Percentiles rank a stretch among this genome's conserved stretches.
phyloP scores from a whole-genome alignment of 2,113 vertebrate species.

The Archilochus colubris region DNA sequence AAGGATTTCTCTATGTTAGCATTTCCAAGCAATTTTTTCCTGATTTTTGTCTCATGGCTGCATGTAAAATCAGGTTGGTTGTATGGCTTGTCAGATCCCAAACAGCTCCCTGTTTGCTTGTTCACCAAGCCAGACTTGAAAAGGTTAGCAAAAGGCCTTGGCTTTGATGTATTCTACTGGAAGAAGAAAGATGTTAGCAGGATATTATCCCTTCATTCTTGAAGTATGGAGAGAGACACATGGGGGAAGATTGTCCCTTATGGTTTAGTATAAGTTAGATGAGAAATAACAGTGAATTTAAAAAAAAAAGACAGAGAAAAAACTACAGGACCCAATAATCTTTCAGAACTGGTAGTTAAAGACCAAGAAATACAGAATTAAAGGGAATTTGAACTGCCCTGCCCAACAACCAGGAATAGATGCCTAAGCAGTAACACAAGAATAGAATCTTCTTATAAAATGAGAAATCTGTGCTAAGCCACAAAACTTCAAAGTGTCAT shows the following conservation, averaged over 20 bases:
- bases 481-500: constrained; percentile 72
- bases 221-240: background rate
- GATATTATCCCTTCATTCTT: background rate
- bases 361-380: constrained; percentile 64
- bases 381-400: constrained; percentile 55
- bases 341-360: constrained; percentile 61
- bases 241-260: background rate
- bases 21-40: background rate
- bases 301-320: background rate
- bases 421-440: constrained; percentile 67
- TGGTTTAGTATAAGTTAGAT: background rate
- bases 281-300: background rate
- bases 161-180: background rate
- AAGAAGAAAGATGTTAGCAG: background rate
- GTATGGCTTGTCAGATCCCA: background rate
- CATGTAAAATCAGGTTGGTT: background rate
- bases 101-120: background rate
- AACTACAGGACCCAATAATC: constrained; percentile 3
- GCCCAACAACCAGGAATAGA: constrained; percentile 60
- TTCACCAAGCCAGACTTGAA: background rate
- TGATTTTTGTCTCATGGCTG: background rate
- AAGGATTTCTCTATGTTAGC: background rate
- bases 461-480: constrained; percentile 72
- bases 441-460: constrained; percentile 71
- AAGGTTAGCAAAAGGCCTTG: background rate